phyloP scores from a whole-genome alignment of 2,888 invertebrate species.

The Sericinus montela region DNA sequence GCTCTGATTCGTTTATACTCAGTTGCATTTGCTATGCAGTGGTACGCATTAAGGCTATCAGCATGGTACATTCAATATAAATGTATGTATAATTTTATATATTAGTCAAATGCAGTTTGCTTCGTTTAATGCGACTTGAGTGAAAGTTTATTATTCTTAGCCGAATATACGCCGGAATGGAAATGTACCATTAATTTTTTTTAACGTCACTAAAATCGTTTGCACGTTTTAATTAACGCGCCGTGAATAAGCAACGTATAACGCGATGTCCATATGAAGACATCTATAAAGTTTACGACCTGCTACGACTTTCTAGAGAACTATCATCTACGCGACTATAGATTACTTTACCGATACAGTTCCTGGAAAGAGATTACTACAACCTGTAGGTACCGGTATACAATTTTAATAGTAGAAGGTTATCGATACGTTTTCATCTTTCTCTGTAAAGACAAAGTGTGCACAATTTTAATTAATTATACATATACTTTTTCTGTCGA shows the following conservation, averaged over 20 bases:
- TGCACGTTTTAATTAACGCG: slow-evolving; percentile 47
- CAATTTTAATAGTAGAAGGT: too few species aligned
- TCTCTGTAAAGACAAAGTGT: too few species aligned
- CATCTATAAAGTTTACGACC: slow-evolving; percentile 34
- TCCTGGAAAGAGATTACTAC: too few species aligned
- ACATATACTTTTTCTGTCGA: too few species aligned
- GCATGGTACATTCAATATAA: slow-evolving; percentile 32
- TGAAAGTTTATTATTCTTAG: slow-evolving; percentile 52
- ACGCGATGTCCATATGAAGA: slow-evolving; percentile 51
- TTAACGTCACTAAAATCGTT: slow-evolving; percentile 60
- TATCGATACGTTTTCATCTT: too few species aligned
- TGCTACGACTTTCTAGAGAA: too few species aligned
- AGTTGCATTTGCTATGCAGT: slow-evolving; percentile 31
- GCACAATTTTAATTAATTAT: too few species aligned
- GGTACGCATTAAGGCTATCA: slow-evolving; percentile 1
- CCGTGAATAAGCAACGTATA: slow-evolving; percentile 47
- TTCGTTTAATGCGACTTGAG: slow-evolving; percentile 35
- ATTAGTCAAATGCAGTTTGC: slow-evolving; percentile 75
- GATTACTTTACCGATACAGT: too few species aligned
- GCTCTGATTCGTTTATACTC: slow-evolving; percentile 31
- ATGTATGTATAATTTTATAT: slow-evolving; percentile 24
- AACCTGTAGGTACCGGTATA: too few species aligned
- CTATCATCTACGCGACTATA: too few species aligned
- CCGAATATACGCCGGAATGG: slow-evolving; percentile 53
- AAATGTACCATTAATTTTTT: slow-evolving; percentile 51